These are phyloP conservation scores for Eledona agricola DNA, from an alignment of 2,888 invertebrate species.

Conservation along the genomic window DNA sequence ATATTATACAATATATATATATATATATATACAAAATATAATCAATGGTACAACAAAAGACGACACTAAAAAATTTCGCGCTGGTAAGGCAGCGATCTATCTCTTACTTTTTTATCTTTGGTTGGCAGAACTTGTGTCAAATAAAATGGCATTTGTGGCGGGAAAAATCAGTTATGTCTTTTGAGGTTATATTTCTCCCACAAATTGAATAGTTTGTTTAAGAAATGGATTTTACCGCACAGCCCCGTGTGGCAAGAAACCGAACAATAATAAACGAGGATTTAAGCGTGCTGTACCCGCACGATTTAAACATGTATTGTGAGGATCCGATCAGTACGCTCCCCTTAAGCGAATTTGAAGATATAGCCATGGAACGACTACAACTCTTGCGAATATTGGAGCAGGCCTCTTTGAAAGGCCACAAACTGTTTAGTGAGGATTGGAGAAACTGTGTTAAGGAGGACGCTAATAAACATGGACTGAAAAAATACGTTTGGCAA, in stretches of 20 bases:
- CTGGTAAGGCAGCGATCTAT: too few species aligned
- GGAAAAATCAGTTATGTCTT: too few species aligned
- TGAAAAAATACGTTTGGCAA: constrained; percentile 72
- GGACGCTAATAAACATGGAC: constrained; percentile 73
- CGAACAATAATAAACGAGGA: constrained; percentile 52
- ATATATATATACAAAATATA: too few species aligned
- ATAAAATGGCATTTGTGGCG: too few species aligned
- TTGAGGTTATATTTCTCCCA: too few species aligned
- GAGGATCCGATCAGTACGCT: constrained; percentile 78
- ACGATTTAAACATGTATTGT: constrained; percentile 82
- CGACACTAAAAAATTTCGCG: too few species aligned
- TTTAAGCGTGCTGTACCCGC: constrained; percentile 71
- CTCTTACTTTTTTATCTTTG: too few species aligned
- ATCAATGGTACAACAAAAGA: too few species aligned
- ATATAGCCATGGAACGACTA: constrained; percentile 83
- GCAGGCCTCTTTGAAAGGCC: constrained; percentile 72
- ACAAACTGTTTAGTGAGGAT: constrained; percentile 72
- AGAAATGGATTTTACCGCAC: constrained; percentile 53
- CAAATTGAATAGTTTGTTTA: too few species aligned
- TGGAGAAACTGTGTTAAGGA: constrained; percentile 72
- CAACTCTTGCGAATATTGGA: constrained; percentile 82
- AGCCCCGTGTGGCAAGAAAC: constrained; percentile 51
- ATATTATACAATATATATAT: too few species aligned
- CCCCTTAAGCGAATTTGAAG: constrained; percentile 85
- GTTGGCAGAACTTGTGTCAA: too few species aligned